Base-by-base conservation (phyloP, 2,888 invertebrate genomes). In the Ellobium chinense region DNA sequence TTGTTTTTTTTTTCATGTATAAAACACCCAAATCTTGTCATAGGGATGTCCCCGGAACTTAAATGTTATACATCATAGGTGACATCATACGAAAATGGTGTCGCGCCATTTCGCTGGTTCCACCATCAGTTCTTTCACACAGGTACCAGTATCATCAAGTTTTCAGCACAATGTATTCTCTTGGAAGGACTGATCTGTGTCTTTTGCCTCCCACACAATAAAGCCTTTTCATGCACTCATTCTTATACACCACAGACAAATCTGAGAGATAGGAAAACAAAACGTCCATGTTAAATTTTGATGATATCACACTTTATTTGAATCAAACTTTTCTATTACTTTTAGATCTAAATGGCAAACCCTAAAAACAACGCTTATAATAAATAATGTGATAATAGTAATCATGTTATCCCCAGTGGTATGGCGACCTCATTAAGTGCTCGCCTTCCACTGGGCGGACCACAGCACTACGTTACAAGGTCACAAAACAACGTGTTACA, bases 311-410 rank as follows among this genome's bases (percentile, higher is more conserved):
- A 76, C 76, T 76, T 76, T 76, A 65, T 65, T 70, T 63, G 65
- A 76, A 76, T 76, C 76, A 39, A 65, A 76, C 76, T 76, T 37
- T 27, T 76, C 66, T 76, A 76, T 31, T 66, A 29, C 29, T 46
- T 76, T 65, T 76, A 76, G 65, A 76, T 76, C 76, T 76, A 76
- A 65, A 76, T 65, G 56, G 65, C 76, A 76, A 76, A 76, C 76
- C 66, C 65, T 76, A 76, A 76, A 70, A 76, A 65, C 76, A 76
- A 76, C 66, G 34, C 34, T 54, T 29, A 76, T 46, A 76, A 63
- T 66, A 66, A 74, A 27, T 27, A 70, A 9, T 31, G 21, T 72
- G 58, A 72, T 36, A 68, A 39, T 5, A 37, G 31, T 70, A 72
- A 72, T 9, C 2, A 34, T 72, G 27, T 24, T 70, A 4, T n/a